Conservation (phyloP, 64 coral and sea anemone species). For the Actinia equina region DNA sequence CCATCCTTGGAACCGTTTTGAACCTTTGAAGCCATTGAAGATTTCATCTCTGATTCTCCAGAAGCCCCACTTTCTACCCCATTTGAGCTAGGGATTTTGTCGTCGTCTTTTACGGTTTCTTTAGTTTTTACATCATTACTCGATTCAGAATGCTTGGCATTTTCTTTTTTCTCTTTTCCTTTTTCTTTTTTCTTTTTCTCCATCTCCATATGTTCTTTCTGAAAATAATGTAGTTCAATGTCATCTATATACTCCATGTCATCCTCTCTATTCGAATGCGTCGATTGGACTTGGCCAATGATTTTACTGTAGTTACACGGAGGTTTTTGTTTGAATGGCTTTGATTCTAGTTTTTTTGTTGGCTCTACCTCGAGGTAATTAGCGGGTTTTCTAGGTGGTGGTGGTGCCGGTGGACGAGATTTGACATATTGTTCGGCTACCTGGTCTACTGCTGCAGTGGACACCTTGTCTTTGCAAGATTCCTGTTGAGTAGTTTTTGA, state of each 20-base stretch:
- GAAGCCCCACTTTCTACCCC: neutral
- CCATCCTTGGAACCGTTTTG: neutral
- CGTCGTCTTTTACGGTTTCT: neutral
- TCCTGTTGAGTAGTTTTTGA: neutral
- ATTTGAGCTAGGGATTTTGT: neutral
- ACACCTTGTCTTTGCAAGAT: neutral
- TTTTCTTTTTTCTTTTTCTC: neutral
- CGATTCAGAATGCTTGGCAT: neutral
- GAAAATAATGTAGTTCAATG: neutral
- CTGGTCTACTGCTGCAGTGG: neutral
- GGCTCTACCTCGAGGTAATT: neutral
- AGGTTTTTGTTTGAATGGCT: neutral
- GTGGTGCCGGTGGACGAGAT: conserved; percentile 1
- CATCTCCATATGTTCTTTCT: neutral
- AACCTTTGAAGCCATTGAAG: no score
- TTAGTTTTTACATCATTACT: neutral
- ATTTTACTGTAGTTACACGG: neutral
- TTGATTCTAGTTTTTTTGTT: neutral
- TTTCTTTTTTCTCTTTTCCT: neutral
- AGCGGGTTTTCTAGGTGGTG: neutral
- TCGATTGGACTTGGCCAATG: neutral
- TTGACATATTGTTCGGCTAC: neutral
- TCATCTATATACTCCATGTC: conserved; percentile 16
- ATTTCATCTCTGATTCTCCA: no score
- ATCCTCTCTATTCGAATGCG: neutral